phyloP scores from a whole-genome alignment of 2,888 invertebrate species.

The Blastobasis adustella region DNA sequence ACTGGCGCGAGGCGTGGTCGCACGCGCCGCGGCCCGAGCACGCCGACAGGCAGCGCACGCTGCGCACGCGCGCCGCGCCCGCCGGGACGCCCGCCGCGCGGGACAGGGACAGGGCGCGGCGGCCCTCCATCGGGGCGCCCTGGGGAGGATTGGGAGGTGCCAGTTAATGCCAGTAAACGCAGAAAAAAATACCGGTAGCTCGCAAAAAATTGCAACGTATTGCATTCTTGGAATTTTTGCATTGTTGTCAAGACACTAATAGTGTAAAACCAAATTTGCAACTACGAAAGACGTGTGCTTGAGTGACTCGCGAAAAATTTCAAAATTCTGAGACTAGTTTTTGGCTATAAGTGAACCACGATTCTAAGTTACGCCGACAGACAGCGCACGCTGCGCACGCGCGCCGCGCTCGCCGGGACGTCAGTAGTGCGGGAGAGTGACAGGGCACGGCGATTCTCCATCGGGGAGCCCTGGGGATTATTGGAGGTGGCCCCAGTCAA shows the following conservation, averaged over 20 bases:
- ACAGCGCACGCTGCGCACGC: slow-evolving; percentile 89
- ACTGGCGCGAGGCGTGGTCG: slow-evolving; percentile 86
- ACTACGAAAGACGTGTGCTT: neutral
- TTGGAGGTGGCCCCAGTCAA: neutral
- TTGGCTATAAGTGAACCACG: too few relatives aligned
- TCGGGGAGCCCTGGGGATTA: slow-evolving; percentile 35
- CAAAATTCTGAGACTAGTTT: too few relatives aligned
- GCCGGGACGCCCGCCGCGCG: slow-evolving; percentile 36
- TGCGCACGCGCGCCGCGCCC: slow-evolving; percentile 85
- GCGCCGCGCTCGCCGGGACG: slow-evolving; percentile 76
- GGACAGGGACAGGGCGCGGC: slow-evolving; percentile 26
- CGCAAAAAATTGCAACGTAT: too few relatives aligned
- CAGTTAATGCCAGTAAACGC: too few relatives aligned
- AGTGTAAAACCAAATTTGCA: too few relatives aligned
- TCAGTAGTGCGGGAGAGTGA: slow-evolving; percentile 28
- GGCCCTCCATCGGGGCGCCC: slow-evolving; percentile 43
- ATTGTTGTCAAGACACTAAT: too few relatives aligned
- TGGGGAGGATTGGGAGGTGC: slow-evolving; percentile 15
- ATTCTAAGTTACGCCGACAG: slow-evolving; percentile 95
- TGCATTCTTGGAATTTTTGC: too few relatives aligned
- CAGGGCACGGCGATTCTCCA: slow-evolving; percentile 36
- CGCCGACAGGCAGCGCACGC: slow-evolving; percentile 91
- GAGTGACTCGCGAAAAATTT: too few relatives aligned
- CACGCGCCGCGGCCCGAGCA: slow-evolving; percentile 95
- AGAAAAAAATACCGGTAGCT: neutral